phyloP scores from a whole-genome alignment of 2,888 invertebrate species.

The Drosophila rellima region DNA sequence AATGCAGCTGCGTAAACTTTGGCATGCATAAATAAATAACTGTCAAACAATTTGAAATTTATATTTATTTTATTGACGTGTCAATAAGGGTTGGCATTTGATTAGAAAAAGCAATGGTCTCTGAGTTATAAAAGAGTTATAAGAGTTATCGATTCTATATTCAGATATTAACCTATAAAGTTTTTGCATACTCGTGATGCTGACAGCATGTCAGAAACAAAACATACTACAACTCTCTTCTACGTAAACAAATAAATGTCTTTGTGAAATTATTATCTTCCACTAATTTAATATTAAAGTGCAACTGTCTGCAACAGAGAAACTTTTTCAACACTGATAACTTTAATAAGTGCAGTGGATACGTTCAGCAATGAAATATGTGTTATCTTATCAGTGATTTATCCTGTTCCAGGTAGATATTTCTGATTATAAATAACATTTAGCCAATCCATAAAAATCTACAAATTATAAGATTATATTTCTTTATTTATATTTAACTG shows the following conservation, averaged over 20 bases:
- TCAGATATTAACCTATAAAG: not conserved
- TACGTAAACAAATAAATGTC: not conserved
- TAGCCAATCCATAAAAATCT: too few relatives aligned
- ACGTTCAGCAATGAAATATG: not conserved
- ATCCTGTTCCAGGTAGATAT: not conserved
- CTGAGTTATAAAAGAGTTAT: not conserved
- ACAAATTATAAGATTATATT: too few relatives aligned
- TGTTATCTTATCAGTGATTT: not conserved
- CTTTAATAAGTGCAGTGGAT: not conserved
- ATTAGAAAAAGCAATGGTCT: not conserved
- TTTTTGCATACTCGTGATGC: not conserved
- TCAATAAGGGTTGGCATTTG: not conserved
- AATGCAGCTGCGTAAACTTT: conserved; percentile 9
- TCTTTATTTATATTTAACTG: not conserved
- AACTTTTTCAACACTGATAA: conserved; percentile 14
- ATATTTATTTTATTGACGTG: not conserved
- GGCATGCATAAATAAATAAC: conserved; percentile 1
- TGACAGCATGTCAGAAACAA: not conserved
- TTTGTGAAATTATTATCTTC: not conserved
- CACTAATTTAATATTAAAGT: not conserved
- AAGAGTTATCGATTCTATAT: not conserved
- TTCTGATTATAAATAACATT: too few relatives aligned
- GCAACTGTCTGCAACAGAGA: not conserved
- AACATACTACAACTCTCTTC: not conserved
- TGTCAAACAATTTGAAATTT: not conserved